phyloP scores from a whole-genome alignment of 2,888 invertebrate genomes.

The Xanthostigma xanthostigma region DNA sequence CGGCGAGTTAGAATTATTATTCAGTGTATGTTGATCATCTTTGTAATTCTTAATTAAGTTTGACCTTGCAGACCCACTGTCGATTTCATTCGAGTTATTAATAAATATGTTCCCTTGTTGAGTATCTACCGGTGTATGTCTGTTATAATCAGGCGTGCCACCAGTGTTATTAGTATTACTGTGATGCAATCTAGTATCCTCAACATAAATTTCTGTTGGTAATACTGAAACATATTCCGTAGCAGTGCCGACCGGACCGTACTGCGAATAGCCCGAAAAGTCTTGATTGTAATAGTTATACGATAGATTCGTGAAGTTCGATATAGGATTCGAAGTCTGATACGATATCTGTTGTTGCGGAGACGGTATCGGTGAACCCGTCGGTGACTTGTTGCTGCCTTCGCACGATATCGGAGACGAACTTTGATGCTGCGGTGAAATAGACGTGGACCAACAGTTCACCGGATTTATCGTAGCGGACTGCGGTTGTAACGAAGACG shows the following conservation, averaged over 20 bases:
- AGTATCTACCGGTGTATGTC: constrained; percentile 1
- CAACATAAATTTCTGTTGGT: constrained; percentile 6
- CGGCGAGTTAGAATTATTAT: constrained; percentile 4
- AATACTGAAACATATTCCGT: constrained; percentile 4
- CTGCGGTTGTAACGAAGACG: constrained; percentile 24
- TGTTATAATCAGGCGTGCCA: background rate
- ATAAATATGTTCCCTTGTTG: too few species aligned
- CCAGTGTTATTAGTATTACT: background rate
- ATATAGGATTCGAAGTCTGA: constrained; percentile 13
- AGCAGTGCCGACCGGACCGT: constrained; percentile 9
- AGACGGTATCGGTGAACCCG: constrained; percentile 1
- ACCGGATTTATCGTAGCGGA: constrained; percentile 24
- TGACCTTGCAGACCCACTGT: too few species aligned
- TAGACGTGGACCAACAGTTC: constrained; percentile 31
- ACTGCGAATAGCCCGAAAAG: constrained; percentile 19
- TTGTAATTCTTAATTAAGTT: too few species aligned
- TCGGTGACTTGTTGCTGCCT: constrained; percentile 25
- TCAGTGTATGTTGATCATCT: too few species aligned
- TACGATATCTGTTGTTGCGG: constrained; percentile 3
- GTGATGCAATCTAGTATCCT: background rate
- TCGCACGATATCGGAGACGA: constrained; percentile 18
- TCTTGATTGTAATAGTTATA: constrained; percentile 27
- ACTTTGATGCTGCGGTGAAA: constrained; percentile 26
- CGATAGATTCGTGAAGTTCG: constrained; percentile 22
- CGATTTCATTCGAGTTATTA: too few species aligned